These are phyloP conservation scores for Aphidius ervi DNA, from an alignment of 1,140 invertebrate species.

Conservation along the genomic window DNA sequence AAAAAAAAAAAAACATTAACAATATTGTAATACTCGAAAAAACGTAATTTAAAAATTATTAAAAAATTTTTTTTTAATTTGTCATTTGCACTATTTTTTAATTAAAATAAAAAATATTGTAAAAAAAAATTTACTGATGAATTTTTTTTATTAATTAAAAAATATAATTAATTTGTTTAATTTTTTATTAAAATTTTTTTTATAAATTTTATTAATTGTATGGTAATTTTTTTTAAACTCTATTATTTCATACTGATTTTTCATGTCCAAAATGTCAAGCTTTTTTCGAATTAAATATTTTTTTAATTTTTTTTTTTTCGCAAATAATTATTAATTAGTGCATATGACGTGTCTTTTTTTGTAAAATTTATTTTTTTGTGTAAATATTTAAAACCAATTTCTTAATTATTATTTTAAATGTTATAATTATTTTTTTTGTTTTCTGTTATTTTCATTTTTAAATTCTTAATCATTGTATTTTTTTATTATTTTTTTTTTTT, in stretches of 20 bases:
- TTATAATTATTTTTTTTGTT: constrained; percentile 3
- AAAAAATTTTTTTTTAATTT: too few relatives aligned
- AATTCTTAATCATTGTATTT: not conserved
- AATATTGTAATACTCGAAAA: constrained; percentile 27
- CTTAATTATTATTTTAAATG: not conserved
- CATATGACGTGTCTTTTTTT: too few relatives aligned
- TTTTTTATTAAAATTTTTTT: not conserved
- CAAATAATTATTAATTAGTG: too few relatives aligned
- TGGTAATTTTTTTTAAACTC: not conserved
- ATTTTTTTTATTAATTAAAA: too few relatives aligned
- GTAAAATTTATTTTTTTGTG: too few relatives aligned
- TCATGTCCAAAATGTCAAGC: constrained; percentile 1
- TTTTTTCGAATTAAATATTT: not conserved
- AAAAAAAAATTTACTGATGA: not conserved
- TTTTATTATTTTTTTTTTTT: constrained; percentile 11
- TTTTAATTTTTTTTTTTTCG: not conserved
- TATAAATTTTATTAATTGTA: too few relatives aligned
- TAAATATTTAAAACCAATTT: too few relatives aligned
- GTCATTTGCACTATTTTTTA: too few relatives aligned
- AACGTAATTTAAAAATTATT: not conserved
- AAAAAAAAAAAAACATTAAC: constrained; percentile 22
- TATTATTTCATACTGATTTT: not conserved
- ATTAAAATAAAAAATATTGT: not conserved
- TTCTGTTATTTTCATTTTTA: constrained; percentile 2
- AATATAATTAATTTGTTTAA: not conserved